Evolutionary conservation across 2,888 invertebrate genomes (phyloP).

Genomic region (Corythucha ciliata): DNA sequence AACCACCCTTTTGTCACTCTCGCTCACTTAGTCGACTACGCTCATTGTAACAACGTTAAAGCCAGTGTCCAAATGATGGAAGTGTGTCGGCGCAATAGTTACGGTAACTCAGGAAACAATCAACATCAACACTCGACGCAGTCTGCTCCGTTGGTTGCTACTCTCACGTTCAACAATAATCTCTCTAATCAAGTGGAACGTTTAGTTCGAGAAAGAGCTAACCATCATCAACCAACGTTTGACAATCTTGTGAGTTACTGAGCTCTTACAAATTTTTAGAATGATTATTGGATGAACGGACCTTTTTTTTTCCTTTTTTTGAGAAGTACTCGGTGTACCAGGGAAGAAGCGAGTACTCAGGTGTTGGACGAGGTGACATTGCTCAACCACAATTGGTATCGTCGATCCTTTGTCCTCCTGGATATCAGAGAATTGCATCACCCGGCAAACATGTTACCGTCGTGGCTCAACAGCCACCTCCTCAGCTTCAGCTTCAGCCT

Average conservation of each 20-base stretch:
- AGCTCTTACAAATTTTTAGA: background rate
- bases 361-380: slow-evolving; percentile 52
- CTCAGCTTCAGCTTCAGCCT: slow-evolving; percentile 65
- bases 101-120: slow-evolving; percentile 41
- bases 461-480: slow-evolving; percentile 51
- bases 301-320: slow-evolving; percentile 35
- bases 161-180: slow-evolving; percentile 82
- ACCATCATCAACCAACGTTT: slow-evolving; percentile 32
- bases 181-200: slow-evolving; percentile 63
- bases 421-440: slow-evolving; percentile 69
- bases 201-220: slow-evolving; percentile 39
- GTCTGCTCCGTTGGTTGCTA: slow-evolving; percentile 54
- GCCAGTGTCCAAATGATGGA: slow-evolving; percentile 98
- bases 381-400: slow-evolving; percentile 88
- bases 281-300: background rate
- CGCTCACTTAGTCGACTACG: slow-evolving; percentile 89
- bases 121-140: slow-evolving; percentile 47
- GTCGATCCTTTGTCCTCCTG: slow-evolving; percentile 85
- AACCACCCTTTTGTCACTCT: slow-evolving; percentile 91
- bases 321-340: slow-evolving; percentile 82
- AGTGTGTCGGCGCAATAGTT: slow-evolving; percentile 51
- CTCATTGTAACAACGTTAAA: slow-evolving; percentile 93
- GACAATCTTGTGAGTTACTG: slow-evolving; percentile 34
- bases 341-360: slow-evolving; percentile 57
- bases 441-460: slow-evolving; percentile 62